Conservation (phyloP, 1,140 invertebrate genomes). For the Drosophila busckii region DNA sequence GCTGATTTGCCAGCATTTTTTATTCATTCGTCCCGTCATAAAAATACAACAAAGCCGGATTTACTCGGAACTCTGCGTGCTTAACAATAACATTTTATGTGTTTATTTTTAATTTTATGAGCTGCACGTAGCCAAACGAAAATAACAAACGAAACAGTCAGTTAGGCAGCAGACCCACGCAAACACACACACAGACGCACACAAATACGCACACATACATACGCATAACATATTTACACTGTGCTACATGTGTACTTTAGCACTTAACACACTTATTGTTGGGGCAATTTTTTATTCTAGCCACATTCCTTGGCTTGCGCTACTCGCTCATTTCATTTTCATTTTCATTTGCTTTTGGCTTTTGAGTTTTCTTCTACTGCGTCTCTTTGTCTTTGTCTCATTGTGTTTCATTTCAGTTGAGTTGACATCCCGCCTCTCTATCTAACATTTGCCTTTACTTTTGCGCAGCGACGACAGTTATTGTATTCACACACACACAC, state of each 20-base stretch:
- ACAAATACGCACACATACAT: conserved; percentile 28
- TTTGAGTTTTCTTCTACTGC: conserved; percentile 9
- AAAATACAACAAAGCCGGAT: conserved; percentile 34
- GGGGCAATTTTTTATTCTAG: conserved; percentile 19
- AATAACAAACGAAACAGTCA: conserved; percentile 36
- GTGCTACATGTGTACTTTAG: conserved; percentile 31
- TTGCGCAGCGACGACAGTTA: conserved; percentile 39
- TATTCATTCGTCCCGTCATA: conserved; percentile 26
- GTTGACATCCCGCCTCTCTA: conserved; percentile 17
- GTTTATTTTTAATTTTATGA: conserved; percentile 75
- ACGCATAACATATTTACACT: conserved; percentile 3
- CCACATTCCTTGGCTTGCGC: conserved; percentile 39
- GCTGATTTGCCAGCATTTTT: background rate
- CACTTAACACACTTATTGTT: conserved; percentile 50
- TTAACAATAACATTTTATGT: conserved; percentile 61
- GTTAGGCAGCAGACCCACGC: background rate
- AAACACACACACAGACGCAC: conserved; percentile 32
- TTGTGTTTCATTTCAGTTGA: conserved; percentile 38
- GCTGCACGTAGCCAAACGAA: conserved; percentile 51
- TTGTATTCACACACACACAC: conserved; percentile 35
- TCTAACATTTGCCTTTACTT: conserved; percentile 5
- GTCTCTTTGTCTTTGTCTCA: conserved; percentile 10
- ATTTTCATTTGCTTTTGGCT: conserved; percentile 50
- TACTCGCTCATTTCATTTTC: conserved; percentile 28
- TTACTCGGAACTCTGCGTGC: conserved; percentile 22